Conservation (phyloP, 2,888 invertebrate species). For the Agrochola circellaris region DNA sequence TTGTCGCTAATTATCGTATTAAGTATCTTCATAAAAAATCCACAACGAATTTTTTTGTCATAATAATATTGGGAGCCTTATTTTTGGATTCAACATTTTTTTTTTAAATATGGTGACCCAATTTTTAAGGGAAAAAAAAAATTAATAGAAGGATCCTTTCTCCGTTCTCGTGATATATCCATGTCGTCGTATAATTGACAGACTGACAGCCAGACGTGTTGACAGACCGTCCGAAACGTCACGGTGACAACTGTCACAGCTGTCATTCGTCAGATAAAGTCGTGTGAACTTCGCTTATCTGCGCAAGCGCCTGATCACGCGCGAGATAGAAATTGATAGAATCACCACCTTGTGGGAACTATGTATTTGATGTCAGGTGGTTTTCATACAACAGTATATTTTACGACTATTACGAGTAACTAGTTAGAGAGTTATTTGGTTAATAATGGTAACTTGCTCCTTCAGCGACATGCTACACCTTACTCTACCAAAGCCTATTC, state of each 20-base stretch:
- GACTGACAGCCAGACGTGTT: slow-evolving; percentile 69
- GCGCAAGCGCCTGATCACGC: slow-evolving; percentile 64
- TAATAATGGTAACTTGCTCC: not conserved
- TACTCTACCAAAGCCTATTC: not conserved
- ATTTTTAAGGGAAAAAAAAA: slow-evolving; percentile 32
- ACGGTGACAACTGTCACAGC: slow-evolving; percentile 73
- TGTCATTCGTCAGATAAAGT: slow-evolving; percentile 78
- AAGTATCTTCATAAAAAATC: not conserved
- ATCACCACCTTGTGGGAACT: slow-evolving; percentile 51
- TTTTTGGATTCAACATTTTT: not conserved
- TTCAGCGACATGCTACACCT: not conserved
- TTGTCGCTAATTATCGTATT: not conserved
- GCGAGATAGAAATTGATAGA: slow-evolving; percentile 57
- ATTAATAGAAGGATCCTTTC: slow-evolving; percentile 15
- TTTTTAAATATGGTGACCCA: not conserved
- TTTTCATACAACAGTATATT: not conserved
- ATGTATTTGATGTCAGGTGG: slow-evolving; percentile 9
- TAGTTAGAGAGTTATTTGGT: not conserved
- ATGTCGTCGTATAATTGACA: slow-evolving; percentile 54
- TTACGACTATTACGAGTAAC: not conserved
- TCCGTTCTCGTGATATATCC: slow-evolving; percentile 37
- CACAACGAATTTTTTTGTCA: not conserved
- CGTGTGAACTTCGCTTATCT: slow-evolving; percentile 84
- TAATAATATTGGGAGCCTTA: too few species aligned
- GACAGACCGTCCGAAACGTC: slow-evolving; percentile 73